Evolutionary conservation across 1,140 invertebrate species (phyloP).

Genomic region (Ips nitidus): DNA sequence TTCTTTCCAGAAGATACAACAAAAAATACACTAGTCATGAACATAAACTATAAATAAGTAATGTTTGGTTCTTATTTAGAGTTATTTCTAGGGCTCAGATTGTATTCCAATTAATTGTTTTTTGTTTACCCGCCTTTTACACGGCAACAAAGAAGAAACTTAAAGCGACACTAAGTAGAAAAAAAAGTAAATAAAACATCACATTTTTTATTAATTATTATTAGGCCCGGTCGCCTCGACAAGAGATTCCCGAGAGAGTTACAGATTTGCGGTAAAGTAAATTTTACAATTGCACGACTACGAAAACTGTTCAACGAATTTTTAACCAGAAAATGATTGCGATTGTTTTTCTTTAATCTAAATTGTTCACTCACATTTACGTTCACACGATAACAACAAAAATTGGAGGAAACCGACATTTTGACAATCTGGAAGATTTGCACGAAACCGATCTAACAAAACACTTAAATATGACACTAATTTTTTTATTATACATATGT

Average conservation of each 20-base stretch:
- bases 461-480: background rate
- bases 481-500: background rate
- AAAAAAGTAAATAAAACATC: slow-evolving; percentile 3
- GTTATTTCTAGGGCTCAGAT: background rate
- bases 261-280: background rate
- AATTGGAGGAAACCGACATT: background rate
- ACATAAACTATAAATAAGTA: too few relatives aligned
- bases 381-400: background rate
- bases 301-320: background rate
- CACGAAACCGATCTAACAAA: background rate
- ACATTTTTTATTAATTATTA: background rate
- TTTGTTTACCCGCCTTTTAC: background rate
- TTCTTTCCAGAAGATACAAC: too few relatives aligned
- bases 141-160: background rate
- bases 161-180: background rate
- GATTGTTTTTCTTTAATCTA: background rate
- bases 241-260: background rate
- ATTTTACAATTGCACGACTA: background rate
- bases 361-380: background rate
- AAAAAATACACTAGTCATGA: too few relatives aligned
- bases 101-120: background rate
- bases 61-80: too few relatives aligned
- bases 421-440: background rate
- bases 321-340: background rate
- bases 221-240: background rate